phyloP scores from a whole-genome alignment of 2,797 vertebrate species.

The Danio jaintianensis region DNA sequence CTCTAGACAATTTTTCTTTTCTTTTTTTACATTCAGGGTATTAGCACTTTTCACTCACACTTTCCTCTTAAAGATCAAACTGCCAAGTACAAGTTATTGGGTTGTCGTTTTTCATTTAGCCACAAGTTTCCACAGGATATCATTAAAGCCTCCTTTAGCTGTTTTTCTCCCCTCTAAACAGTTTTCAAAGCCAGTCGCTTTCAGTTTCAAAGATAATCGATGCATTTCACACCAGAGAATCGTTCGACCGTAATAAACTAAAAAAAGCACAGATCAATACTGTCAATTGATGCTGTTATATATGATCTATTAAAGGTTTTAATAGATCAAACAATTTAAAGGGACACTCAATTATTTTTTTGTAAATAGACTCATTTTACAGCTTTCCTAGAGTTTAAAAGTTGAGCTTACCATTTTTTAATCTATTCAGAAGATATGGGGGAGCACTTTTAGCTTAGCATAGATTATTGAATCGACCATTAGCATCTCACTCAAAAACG shows the following conservation, averaged over 20 bases:
- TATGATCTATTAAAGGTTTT: background rate
- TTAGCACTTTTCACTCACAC: conserved; percentile 27
- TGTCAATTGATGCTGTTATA: background rate
- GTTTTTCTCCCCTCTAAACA: conserved; percentile 17
- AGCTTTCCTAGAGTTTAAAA: too few species aligned
- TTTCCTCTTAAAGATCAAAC: conserved; percentile 3
- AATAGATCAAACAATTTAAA: background rate
- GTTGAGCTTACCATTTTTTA: too few species aligned
- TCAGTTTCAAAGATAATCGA: conserved; percentile 37
- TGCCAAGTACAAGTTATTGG: background rate
- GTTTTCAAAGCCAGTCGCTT: conserved; percentile 53
- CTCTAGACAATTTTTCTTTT: conserved; percentile 8
- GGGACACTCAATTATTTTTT: too few species aligned
- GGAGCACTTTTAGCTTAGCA: too few species aligned
- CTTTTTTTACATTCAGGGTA: background rate
- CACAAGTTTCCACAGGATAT: conserved; percentile 48
- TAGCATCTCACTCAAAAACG: too few species aligned
- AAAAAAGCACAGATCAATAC: background rate
- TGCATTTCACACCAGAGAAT: background rate
- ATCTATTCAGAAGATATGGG: too few species aligned
- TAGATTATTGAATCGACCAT: too few species aligned
- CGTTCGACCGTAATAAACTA: background rate
- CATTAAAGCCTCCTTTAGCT: conserved; percentile 54
- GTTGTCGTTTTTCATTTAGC: conserved; percentile 5
- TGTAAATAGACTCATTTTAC: too few species aligned